phyloP scores from a whole-genome alignment of 2,888 invertebrate species.

The Drosophila kuntzei region DNA sequence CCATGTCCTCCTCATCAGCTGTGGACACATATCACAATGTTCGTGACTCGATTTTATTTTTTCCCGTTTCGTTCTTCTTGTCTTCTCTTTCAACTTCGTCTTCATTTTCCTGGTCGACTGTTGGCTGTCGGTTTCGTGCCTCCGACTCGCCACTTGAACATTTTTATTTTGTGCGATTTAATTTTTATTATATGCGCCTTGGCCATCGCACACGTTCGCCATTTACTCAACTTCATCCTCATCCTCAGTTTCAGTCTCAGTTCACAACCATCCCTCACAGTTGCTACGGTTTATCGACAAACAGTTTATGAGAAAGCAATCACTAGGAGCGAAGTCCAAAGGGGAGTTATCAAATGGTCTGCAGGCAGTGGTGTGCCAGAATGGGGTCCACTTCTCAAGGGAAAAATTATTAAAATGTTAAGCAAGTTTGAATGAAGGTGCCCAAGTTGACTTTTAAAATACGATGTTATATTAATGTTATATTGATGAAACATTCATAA shows the following conservation, averaged over 20 bases:
- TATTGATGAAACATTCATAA: no score
- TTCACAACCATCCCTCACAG: constrained; percentile 58
- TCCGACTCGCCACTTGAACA: constrained; percentile 56
- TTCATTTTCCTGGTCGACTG: constrained; percentile 36
- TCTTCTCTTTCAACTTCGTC: constrained; percentile 19
- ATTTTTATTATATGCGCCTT: constrained; percentile 77
- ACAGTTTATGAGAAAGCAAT: constrained; percentile 61
- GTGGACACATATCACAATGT: constrained; percentile 78
- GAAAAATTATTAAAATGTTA: no score
- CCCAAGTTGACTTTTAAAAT: neutral
- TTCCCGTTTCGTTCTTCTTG: neutral
- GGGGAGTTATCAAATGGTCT: constrained; percentile 22
- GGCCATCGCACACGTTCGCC: constrained; percentile 73
- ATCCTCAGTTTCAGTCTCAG: constrained; percentile 5
- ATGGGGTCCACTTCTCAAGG: neutral
- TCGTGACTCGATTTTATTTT: constrained; percentile 75
- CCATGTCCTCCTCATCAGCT: constrained; percentile 72
- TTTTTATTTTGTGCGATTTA: constrained; percentile 79
- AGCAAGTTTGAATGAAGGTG: no score
- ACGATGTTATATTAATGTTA: no score
- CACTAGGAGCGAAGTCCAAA: constrained; percentile 24
- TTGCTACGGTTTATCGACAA: constrained; percentile 74
- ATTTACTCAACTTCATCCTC: constrained; percentile 28
- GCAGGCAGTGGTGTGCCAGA: constrained; percentile 30
- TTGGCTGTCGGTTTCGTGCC: constrained; percentile 48